Evolutionary conservation across 2,888 invertebrate species (phyloP), one percentile per base, ranked within the genome.

Genomic region (Biston betularia): DNA sequence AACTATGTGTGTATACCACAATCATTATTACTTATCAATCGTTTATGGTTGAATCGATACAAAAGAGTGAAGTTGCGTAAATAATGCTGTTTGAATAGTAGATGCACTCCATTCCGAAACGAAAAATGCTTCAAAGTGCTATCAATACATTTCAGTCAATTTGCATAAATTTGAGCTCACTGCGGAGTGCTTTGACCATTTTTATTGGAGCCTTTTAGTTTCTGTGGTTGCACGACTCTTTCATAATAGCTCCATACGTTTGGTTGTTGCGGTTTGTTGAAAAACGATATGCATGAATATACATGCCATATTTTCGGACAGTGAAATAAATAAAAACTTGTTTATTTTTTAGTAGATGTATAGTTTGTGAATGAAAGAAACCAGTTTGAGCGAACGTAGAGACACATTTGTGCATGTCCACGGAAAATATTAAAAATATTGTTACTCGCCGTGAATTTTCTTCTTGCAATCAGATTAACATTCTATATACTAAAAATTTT

Each of bases 91-190:
- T 57, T 57, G 65, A 70, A 63, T 53, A 46, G 52, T 49, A 58
- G 72, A 78, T 70, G 74, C 74, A 76, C 77, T 79, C 75, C 77
- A 77, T 75, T 85, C 81, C 81, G 74, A 80, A 82, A 78, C 76
- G 77, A 74, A 85, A 88, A 89, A 87, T 85, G 84, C 89, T 88
- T 81, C 77, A 83, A 86, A 88, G 85, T 84, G 85, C 86, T 86
- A 85, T 88, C 87, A 85, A 89, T 88, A 86, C 77, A 82, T 86
- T 88, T 88, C 81, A 84, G 87, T 86, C 84, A 87, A 89, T 89
- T 87, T 89, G 86, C 85, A 88, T 89, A 86, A 81, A 87, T 87
- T 87, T 88, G 80, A 78, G 83, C 81, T 78, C 78, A 82, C 77
- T 85, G 81, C 78, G 79, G 80, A 85, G 81, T 86, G 87, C 83